phyloP scores from a whole-genome alignment of 1,140 invertebrate genomes.

The Bombus affinis region DNA sequence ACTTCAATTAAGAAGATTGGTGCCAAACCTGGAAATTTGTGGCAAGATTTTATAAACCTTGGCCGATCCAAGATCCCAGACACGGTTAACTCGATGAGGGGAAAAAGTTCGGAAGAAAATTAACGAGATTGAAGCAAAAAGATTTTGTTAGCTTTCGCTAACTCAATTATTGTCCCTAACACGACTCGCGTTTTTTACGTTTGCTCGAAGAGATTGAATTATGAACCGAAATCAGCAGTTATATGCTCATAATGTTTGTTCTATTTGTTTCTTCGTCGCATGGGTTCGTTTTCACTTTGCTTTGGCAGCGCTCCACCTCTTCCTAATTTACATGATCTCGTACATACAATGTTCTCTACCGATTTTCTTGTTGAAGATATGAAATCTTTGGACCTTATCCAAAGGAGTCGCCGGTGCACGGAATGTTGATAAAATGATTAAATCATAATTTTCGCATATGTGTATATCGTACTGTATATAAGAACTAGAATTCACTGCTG shows the following conservation, averaged over 20 bases:
- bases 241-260: not conserved
- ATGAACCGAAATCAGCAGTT: not conserved
- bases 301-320: constrained; percentile 56
- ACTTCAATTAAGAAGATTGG: not conserved
- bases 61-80: not conserved
- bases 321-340: constrained; percentile 63
- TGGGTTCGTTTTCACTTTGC: constrained; percentile 60
- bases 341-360: constrained; percentile 55
- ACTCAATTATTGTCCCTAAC: not conserved
- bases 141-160: not conserved
- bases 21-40: not conserved
- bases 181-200: not conserved
- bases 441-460: too few relatives aligned
- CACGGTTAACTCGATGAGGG: not conserved
- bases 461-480: too few relatives aligned
- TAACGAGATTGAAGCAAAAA: not conserved
- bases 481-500: too few relatives aligned
- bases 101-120: not conserved
- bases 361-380: constrained; percentile 48
- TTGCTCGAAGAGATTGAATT: not conserved
- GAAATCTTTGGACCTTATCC: constrained; percentile 35
- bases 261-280: constrained; percentile 37
- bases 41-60: not conserved
- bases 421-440: not conserved
- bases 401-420: not conserved